Evolutionary conservation across 2,797 vertebrate species (phyloP), one percentile per base, ranked within the genome.

Genomic region (Chloroceryle amazona): DNA sequence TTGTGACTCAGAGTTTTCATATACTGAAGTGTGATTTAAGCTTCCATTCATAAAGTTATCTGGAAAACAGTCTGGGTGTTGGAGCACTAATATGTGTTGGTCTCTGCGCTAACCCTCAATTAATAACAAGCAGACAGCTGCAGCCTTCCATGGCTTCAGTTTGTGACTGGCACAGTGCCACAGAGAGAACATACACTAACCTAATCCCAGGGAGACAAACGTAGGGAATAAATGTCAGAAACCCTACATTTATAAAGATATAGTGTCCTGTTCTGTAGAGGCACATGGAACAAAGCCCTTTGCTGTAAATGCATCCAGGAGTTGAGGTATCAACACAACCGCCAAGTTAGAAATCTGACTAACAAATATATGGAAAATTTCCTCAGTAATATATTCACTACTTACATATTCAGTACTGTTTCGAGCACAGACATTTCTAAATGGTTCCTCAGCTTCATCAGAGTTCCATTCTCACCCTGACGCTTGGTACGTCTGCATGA

Each of bases 351-450:
- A 82, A 94, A 96, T 96, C 90, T 92, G 88, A 96, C 95, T 96
- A 96, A 90, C 88, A 96, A 96, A 96, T 95, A 86, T 52, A 49
- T 90, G 93, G 95, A 96, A 96, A 93, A 90, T 86, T 76, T 84
- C 78, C 93, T 63, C 88, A 42, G 73, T 95, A 93, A 97, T 90
- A 44, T 82, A 95, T 96, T 94, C 93, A 70, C 67, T 86, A 12
- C 89, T 95, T 95, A 94, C 89, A 94, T 95, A 97, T 94, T 93
- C 95, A 94, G 29, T 86, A 67, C 44, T 91, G 95, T 95, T 96
- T 71, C 3, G 0, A 96, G 91, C 62, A 60, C n/a, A 84, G 80
- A 54, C 83, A 78, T 95, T 86, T 96, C 88, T 80, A 57, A 93
- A 82, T 58, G 78, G 70, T 67, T 96, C 74, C 67, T 89, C 33